Base-by-base conservation (phyloP, 2,797 vertebrate species). In the Pseudochaenichthys georgianus region DNA sequence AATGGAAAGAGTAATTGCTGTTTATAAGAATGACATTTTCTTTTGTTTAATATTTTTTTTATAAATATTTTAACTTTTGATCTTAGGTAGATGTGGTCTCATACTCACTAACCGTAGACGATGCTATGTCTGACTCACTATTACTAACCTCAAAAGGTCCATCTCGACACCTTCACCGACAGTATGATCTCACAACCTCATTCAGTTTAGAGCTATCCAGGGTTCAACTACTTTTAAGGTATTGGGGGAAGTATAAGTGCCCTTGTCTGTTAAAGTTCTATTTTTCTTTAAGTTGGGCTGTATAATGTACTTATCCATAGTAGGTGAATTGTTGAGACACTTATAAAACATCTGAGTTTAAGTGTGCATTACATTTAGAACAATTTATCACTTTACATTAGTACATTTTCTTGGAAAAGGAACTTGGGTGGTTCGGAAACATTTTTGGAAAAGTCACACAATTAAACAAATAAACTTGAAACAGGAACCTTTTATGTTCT, bases 1-100 rank as follows among this genome's bases (percentile, higher is more conserved):
- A 90, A 86, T 66, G 73, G 64, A 82, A 86, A 83, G 62, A 87
- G 65, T 88, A 90, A 90, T 84, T 85, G 77, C 71, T 82, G 72
- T 91, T 93, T 78, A 76, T 92, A 80, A 77, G 50, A 77, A 78
- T 83, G 41, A 82, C 21, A 38, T 58, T 58, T 80, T 63, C 75
- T 63, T 41, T 70, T 45, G 19, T 74, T 77, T 66, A 41, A 58
- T 54, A 21, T 88, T 87, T 57, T 88, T 87, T 87, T 75, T 83
- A 87, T 83, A 85, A 87, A 76, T 86, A 84, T 86, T 89, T 88
- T 88, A 92, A 87, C 88, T 71, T 86, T 84, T 82, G 73, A 88
- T 87, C 80, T 79, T 88, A 82, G 63, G 42, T 91, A 88, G 84
- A 89, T 74, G 73, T 87, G 84, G 77, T 85, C 87, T 89, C 72